Evolutionary conservation across 2,113 vertebrate genomes (phyloP).

Genomic region (Nycticorax nycticorax): DNA sequence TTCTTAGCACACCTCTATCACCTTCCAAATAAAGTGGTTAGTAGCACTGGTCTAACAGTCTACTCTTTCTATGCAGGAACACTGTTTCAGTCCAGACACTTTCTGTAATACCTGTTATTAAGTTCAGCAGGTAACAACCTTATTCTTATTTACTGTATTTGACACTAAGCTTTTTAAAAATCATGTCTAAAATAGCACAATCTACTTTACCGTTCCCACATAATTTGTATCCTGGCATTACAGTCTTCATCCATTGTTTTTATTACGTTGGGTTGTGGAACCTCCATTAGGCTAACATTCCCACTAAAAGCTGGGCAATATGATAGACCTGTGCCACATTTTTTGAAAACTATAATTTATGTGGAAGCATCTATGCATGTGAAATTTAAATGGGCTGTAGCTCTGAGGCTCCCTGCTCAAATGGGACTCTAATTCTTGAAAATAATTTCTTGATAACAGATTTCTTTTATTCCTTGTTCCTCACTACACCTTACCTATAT

Average conservation of each 20-base stretch:
- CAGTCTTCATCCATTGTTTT: background rate
- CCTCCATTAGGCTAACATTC: background rate
- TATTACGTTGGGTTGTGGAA: accelerated
- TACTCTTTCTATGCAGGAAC: background rate
- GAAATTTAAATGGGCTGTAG: background rate
- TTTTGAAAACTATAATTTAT: background rate
- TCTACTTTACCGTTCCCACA: background rate
- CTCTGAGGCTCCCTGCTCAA: background rate
- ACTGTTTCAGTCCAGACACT: background rate
- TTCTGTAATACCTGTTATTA: background rate
- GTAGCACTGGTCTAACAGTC: background rate
- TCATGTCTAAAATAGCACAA: background rate
- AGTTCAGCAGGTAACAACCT: background rate
- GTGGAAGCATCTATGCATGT: background rate
- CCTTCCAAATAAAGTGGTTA: background rate
- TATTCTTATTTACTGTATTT: background rate
- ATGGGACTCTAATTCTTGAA: background rate
- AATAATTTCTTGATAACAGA: background rate
- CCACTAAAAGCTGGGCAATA: background rate
- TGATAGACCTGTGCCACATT: background rate
- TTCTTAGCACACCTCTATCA: background rate
- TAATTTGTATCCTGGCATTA: background rate
- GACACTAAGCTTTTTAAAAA: background rate
- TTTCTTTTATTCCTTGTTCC: background rate
- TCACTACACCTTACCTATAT: background rate